Base-by-base conservation (phyloP, 2,113 vertebrate species). In the Pampusana beccarii region DNA sequence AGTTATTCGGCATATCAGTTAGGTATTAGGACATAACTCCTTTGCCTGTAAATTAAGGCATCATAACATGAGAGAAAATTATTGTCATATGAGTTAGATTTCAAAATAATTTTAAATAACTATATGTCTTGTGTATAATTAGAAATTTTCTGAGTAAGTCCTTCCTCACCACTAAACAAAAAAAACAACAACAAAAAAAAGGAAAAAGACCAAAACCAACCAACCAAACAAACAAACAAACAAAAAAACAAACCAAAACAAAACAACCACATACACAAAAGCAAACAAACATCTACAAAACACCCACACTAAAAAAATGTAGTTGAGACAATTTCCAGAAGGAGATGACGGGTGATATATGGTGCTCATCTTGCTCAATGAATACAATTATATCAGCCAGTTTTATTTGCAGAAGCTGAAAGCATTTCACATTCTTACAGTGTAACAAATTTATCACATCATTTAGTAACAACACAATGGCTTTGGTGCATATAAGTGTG, bases 81-180 rank as follows among this genome's bases (percentile, higher is more conserved):
- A 28, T 25, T 48, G 10, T 11, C 16, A 8, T 66, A 12, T 44
- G 13, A 87, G 29, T 67, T 57, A 81, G 8, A 40, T 67, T n/a
- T 16, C 17, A 9, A 80, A 40, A 56, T 51, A 54, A 38, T 46
- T 92, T 78, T 20, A 40, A 87, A 42, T 34, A 72, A 72, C 5
- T 31, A 1, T 28, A 2, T 56, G 6, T 21, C 13, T 31, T 75
- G 5, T 0, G 3, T 20, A 56, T 23, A 26, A 50, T 40, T 38
- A 44, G 14, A 26, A 13, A 38, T 46, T 81, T 81, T 74, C 40
- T 40, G 79, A 8, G 3, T 20, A 29, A 58, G 4, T 40, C 9
- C 17, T 89, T 78, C 16, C 21, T 85, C 31, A 40, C 6, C 15
- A 48, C 31, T 34, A 53, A 62, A 12, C 4, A 66, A 87, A 42